Conservation (phyloP, 1,140 invertebrate species). For the Nylanderia fulva region DNA sequence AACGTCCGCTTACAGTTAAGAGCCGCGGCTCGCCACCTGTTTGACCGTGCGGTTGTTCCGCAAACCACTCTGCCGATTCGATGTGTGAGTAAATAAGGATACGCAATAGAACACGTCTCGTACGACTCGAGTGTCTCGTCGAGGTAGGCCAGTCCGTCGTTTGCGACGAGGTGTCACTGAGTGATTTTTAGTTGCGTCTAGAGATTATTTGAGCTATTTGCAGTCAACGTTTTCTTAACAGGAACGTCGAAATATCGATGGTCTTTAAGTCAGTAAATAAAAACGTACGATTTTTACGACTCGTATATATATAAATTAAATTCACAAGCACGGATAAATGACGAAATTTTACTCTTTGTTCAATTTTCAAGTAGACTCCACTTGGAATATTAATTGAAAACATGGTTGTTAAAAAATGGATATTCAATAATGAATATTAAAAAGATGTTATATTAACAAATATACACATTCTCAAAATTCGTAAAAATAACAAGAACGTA, state of each 20-base stretch:
- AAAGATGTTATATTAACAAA: not conserved
- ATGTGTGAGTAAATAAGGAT: conserved; percentile 66
- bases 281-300: not conserved
- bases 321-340: not conserved
- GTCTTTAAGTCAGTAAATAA: not conserved
- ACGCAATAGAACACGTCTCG: conserved; percentile 50
- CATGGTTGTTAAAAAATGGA: not conserved
- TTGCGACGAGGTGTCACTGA: conserved; percentile 34
- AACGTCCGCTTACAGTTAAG: conserved; percentile 67
- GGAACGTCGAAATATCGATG: conserved; percentile 15
- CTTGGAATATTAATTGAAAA: not conserved
- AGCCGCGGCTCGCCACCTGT: conserved; percentile 57
- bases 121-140: conserved; percentile 57
- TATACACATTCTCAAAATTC: not conserved
- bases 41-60: conserved; percentile 65
- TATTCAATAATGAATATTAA: not conserved
- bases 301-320: not conserved
- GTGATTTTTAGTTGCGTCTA: conserved; percentile 36
- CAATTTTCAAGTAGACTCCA: not conserved
- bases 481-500: not conserved
- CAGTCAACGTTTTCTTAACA: conserved; percentile 46
- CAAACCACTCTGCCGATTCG: conserved; percentile 66
- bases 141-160: conserved; percentile 32
- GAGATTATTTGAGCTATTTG: conserved; percentile 48
- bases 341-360: not conserved